Percentiles rank a stretch among this genome's conserved stretches.
phyloP scores from a whole-genome alignment of 2,888 invertebrate species.

The Lymantria monacha region DNA sequence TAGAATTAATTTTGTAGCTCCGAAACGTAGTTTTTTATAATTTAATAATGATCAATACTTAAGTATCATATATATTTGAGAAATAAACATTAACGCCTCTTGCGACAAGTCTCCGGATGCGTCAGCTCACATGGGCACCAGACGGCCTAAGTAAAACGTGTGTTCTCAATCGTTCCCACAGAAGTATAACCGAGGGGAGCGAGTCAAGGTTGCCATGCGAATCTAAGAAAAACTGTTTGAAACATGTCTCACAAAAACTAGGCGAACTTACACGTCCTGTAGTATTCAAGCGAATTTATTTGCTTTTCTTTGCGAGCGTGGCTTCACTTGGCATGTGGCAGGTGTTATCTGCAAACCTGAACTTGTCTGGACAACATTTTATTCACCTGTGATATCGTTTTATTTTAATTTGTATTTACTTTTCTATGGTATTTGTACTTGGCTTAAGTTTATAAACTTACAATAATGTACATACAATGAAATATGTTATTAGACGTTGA shows the following conservation, averaged over 20 bases:
- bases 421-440: constrained; percentile 12
- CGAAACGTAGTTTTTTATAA: no score
- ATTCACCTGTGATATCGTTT: constrained; percentile 43
- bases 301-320: constrained; percentile 51
- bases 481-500: no score
- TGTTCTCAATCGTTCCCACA: constrained; percentile 73
- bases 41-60: no score
- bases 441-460: no score
- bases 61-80: constrained; percentile 30
- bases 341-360: constrained; percentile 60
- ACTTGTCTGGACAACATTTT: constrained; percentile 68
- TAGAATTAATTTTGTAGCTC: no score
- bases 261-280: constrained; percentile 54
- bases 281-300: constrained; percentile 60
- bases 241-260: constrained; percentile 60
- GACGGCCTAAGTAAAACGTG: constrained; percentile 62
- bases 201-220: constrained; percentile 73
- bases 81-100: constrained; percentile 56
- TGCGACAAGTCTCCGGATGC: constrained; percentile 67
- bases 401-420: constrained; percentile 39
- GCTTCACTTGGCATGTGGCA: constrained; percentile 54
- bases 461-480: no score
- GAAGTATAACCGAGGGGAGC: constrained; percentile 61
- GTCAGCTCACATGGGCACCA: constrained; percentile 74
- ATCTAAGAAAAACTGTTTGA: constrained; percentile 66